phyloP scores from a whole-genome alignment of 1,140 invertebrate species.

The Ips typographus region DNA sequence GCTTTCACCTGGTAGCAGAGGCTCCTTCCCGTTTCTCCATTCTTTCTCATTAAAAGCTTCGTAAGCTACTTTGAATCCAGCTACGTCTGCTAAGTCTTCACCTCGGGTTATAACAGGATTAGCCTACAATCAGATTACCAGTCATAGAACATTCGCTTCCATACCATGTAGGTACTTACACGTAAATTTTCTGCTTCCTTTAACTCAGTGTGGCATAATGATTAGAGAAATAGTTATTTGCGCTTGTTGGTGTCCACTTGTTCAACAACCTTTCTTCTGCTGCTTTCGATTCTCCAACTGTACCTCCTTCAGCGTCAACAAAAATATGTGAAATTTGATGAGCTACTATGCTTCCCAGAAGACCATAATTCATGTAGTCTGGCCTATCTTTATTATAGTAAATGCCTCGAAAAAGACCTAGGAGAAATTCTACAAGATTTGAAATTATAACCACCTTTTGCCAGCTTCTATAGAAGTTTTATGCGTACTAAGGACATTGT shows the following conservation, averaged over 20 bases:
- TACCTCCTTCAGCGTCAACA: slow-evolving; percentile 34
- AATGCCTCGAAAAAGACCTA: slow-evolving; percentile 85
- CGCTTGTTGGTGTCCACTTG: slow-evolving; percentile 39
- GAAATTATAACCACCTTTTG: background rate
- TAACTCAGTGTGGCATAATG: slow-evolving; percentile 38
- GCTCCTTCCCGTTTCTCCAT: slow-evolving; percentile 63
- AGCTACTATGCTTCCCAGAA: slow-evolving; percentile 89
- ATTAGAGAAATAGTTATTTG: slow-evolving; percentile 40
- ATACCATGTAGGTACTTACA: slow-evolving; percentile 13
- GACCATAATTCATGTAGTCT: slow-evolving; percentile 89
- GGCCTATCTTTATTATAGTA: slow-evolving; percentile 84
- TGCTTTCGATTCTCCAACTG: slow-evolving; percentile 8
- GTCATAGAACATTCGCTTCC: background rate
- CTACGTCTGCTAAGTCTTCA: slow-evolving; percentile 88
- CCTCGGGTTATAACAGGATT: slow-evolving; percentile 87
- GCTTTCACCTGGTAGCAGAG: slow-evolving; percentile 59
- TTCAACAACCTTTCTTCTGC: slow-evolving; percentile 33
- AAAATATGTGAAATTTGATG: slow-evolving; percentile 85
- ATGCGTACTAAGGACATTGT: slow-evolving; percentile 42
- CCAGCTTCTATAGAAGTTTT: background rate
- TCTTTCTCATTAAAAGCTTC: slow-evolving; percentile 75
- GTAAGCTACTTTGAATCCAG: slow-evolving; percentile 84
- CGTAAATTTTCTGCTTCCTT: slow-evolving; percentile 22
- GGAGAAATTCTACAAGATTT: slow-evolving; percentile 73
- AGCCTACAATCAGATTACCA: slow-evolving; percentile 9